Evolutionary conservation across 2,113 vertebrate genomes (phyloP).

Genomic region (Elaphurus davidianus): DNA sequence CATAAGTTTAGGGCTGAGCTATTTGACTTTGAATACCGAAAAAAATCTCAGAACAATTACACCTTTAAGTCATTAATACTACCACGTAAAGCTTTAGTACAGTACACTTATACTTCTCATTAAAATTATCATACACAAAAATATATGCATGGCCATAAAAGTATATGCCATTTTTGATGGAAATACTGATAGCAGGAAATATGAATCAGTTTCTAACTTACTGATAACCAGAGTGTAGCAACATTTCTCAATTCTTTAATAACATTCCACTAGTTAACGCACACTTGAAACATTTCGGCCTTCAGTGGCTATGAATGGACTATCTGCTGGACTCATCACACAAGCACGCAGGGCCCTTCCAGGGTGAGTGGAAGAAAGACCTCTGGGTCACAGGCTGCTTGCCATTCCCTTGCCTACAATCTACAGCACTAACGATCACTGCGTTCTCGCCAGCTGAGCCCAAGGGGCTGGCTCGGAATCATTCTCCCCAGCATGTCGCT

Average conservation of each 20-base stretch:
- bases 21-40: conserved; percentile 14
- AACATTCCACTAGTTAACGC: not conserved
- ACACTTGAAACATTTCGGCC: not conserved
- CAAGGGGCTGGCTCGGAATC: not conserved
- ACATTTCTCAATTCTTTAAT: not conserved
- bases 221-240: not conserved
- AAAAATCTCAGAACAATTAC: conserved; percentile 7
- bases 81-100: not conserved
- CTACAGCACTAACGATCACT: not conserved
- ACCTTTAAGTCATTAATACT: conserved; percentile 16
- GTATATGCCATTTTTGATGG: not conserved
- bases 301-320: not conserved
- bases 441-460: not conserved
- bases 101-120: not conserved
- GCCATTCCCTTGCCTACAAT: not conserved
- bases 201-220: not conserved
- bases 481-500: not conserved
- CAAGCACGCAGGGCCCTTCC: too few relatives aligned
- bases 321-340: not conserved
- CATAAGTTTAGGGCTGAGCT: conserved; percentile 11
- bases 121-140: not conserved
- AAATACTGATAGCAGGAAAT: conserved; percentile 10
- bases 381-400: not conserved
- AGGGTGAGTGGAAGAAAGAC: not conserved
- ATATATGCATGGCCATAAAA: not conserved